Evolutionary conservation across 2,113 vertebrate species (phyloP).

Genomic region (Ameiurus melas): DNA sequence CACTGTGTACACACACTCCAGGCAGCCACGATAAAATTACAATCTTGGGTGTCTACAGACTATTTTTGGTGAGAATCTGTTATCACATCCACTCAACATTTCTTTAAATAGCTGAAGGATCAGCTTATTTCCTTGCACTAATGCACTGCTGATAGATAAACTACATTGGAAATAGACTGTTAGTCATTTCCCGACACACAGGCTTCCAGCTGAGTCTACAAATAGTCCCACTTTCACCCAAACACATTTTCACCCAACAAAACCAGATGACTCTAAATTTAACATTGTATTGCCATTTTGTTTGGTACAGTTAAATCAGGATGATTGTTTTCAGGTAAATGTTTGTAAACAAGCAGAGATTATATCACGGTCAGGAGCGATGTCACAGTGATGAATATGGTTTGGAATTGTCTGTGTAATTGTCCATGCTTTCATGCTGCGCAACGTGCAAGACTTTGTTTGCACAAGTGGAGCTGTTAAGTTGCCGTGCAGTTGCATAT

Average conservation of each 20-base stretch:
- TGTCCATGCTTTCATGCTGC: slow-evolving; percentile 20
- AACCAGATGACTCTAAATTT: slow-evolving; percentile 25
- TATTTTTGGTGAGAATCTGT: slow-evolving; percentile 38
- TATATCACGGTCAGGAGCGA: not conserved
- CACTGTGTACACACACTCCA: slow-evolving; percentile 13
- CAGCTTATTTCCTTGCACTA: slow-evolving; percentile 20
- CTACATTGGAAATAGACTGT: not conserved
- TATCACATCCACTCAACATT: slow-evolving; percentile 13
- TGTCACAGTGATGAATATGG: slow-evolving; percentile 23
- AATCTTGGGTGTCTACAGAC: not conserved
- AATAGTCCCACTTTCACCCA: slow-evolving; percentile 27
- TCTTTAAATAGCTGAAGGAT: slow-evolving; percentile 32
- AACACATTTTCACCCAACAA: slow-evolving; percentile 36
- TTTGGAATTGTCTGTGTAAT: slow-evolving; percentile 19
- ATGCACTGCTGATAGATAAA: not conserved
- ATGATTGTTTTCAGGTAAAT: slow-evolving; percentile 23
- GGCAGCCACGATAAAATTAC: not conserved
- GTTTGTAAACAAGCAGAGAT: slow-evolving; percentile 25
- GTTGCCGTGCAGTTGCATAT: slow-evolving; percentile 33
- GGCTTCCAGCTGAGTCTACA: slow-evolving; percentile 9
- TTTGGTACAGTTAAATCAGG: slow-evolving; percentile 20
- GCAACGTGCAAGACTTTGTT: slow-evolving; percentile 29
- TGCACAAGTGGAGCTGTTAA: slow-evolving; percentile 23
- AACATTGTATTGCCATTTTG: not conserved
- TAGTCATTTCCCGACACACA: not conserved